phyloP scores from a whole-genome alignment of 2,888 invertebrate species.

The Orthosia gracilis region DNA sequence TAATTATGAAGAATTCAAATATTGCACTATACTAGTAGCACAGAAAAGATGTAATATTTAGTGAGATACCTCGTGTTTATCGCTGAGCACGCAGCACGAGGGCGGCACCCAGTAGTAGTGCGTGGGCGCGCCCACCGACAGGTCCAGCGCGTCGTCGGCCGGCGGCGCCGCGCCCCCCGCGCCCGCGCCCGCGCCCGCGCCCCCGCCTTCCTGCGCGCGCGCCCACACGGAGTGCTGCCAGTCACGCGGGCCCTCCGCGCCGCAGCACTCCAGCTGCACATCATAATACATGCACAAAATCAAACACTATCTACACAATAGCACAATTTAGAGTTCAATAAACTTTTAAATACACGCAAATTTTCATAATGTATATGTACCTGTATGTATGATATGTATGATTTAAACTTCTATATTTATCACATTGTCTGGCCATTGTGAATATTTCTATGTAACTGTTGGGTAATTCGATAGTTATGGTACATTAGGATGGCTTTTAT shows the following conservation, averaged over 20 bases:
- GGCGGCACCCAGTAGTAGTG: conserved; percentile 82
- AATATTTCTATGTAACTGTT: too few relatives aligned
- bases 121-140: conserved; percentile 81
- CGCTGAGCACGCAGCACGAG: conserved; percentile 77
- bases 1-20: not conserved
- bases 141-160: conserved; percentile 75
- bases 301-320: not conserved
- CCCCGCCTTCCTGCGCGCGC: conserved; percentile 59
- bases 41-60: not conserved
- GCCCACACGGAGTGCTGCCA: conserved; percentile 92
- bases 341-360: not conserved
- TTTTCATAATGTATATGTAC: too few relatives aligned
- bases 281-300: not conserved
- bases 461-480: too few relatives aligned
- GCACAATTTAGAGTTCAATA: not conserved
- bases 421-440: too few relatives aligned
- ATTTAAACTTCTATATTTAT: too few relatives aligned
- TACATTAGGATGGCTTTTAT: too few relatives aligned
- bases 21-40: not conserved
- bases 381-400: too few relatives aligned
- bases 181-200: conserved; percentile 22
- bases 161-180: conserved; percentile 19
- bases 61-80: conserved; percentile 28
- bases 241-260: conserved; percentile 98
- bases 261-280: conserved; percentile 96